phyloP scores from a whole-genome alignment of 1,140 invertebrate genomes.

The Brachionus paranguensis region DNA sequence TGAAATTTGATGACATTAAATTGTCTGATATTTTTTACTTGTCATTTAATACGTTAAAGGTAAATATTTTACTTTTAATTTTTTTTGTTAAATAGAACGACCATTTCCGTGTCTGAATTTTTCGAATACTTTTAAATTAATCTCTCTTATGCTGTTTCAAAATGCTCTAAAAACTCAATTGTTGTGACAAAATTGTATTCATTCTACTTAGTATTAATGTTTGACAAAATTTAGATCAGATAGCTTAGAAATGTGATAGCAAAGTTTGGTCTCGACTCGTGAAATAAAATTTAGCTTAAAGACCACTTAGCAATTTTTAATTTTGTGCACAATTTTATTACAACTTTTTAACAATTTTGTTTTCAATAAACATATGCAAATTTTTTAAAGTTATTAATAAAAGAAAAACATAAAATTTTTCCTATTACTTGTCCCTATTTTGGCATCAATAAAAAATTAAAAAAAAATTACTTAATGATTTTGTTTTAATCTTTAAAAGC shows the following conservation, averaged over 20 bases:
- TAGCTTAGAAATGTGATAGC: neutral
- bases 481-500: neutral
- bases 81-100: neutral
- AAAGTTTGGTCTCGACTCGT: neutral
- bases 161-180: neutral
- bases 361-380: no score
- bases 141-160: neutral
- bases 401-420: no score
- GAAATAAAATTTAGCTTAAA: neutral
- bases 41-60: neutral
- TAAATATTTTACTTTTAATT: neutral
- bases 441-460: neutral
- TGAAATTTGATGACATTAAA: slow-evolving; percentile 17
- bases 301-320: neutral
- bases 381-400: no score
- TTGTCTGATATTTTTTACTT: neutral
- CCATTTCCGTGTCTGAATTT: slow-evolving; percentile 27
- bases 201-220: neutral
- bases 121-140: neutral
- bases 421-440: neutral
- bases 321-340: neutral
- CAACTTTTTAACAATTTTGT: neutral
- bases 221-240: neutral
- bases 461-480: no score
- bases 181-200: neutral